Base-by-base conservation (phyloP, 1,140 invertebrate species). In the Trissolcus basalis region DNA sequence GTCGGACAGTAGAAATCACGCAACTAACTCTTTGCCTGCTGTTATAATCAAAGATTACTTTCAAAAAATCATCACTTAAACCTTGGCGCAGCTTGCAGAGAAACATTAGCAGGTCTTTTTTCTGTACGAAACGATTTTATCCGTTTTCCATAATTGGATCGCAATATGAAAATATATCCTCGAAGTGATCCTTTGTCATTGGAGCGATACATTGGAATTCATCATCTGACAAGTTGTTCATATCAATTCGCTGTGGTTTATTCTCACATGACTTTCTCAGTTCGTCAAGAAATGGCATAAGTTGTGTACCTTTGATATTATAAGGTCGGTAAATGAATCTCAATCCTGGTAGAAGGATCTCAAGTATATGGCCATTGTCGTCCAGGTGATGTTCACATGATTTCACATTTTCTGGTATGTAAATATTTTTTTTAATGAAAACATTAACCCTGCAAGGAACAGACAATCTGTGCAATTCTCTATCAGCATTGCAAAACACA, bases 301-400 rank as follows among this genome's bases (percentile, higher is more conserved):
- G 9, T 11, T 39, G 36, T 39, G 36, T 39, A 11, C 36, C 36
- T n/a, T 39, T 4, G n/a, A 69, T 51, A 4, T 32, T 16, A 48
- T 47, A 53, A 7, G 55, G 54, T 49, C 65, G 19, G 50, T 36
- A 51, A 9, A 69, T 59, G 6, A 12, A 59, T 32, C 39, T 47
- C 15, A 59, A 59, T 12, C 54, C 64, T 43, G 15, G 13, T 14
- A 50, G 16, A 13, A 58, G 41, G 14, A 45, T 44, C 13, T 35
- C 33, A 32, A 47, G 43, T 19, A 69, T 44, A 41, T 45, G n/a
- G 12, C 65, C 55, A 10, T 32, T 35, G 7, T 53, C 49, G 54
- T 69, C 48, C 11, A 69, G 59, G 47, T 69, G 65, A 54, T 41
- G 19, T 33, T 36, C 27, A 35, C 65, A 69, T 10, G 65, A 69